Conservation (phyloP, 2,888 invertebrate species). For the Scaptodrosophila latifasciaeformis region DNA sequence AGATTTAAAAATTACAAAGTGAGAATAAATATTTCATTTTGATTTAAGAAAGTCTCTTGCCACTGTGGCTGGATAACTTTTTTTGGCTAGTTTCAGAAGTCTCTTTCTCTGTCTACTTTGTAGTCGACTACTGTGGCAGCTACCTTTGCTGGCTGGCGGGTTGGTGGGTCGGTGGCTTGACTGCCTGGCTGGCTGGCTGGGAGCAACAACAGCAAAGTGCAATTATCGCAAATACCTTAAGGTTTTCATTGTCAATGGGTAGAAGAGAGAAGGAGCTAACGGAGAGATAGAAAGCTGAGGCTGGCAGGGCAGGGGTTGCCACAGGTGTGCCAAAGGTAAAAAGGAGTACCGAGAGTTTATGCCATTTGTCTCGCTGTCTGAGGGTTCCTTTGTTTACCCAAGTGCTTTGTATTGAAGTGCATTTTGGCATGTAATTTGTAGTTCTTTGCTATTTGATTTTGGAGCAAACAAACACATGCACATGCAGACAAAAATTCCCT, state of each 20-base stretch:
- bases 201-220: conserved; percentile 65
- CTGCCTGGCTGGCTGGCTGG: conserved; percentile 16
- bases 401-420: conserved; percentile 70
- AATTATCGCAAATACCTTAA: conserved; percentile 71
- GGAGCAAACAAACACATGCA: no score
- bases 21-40: no score
- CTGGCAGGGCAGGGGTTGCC: conserved; percentile 12
- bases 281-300: no score
- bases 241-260: conserved; percentile 61
- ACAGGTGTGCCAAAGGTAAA: conserved; percentile 56
- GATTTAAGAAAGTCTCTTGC: no score
- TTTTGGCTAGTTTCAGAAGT: no score
- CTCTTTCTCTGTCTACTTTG: neutral
- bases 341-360: no score
- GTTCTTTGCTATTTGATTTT: conserved; percentile 69
- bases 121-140: no score
- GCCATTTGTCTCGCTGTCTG: conserved; percentile 14
- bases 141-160: neutral
- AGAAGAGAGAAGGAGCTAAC: neutral
- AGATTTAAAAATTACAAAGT: no score
- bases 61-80: no score
- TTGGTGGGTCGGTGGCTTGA: no score
- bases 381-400: conserved; percentile 50
- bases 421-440: conserved; percentile 70
- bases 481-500: no score